These are phyloP conservation scores for Apodemus speciosus DNA, from an alignment of 2,113 vertebrate genomes.

Conservation along the genomic window DNA sequence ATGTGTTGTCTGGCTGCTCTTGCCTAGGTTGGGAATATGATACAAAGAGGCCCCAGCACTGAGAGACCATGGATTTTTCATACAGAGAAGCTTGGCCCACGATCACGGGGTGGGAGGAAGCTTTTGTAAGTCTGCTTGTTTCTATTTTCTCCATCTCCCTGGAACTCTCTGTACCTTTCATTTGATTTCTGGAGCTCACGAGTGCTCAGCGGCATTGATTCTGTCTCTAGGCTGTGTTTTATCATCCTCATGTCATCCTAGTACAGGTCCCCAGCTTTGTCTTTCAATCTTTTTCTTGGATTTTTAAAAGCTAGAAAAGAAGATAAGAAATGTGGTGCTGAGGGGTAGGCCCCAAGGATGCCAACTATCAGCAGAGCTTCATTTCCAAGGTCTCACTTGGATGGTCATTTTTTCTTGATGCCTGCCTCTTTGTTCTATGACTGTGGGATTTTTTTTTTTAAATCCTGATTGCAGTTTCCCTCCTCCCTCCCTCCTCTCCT, in stretches of 20 bases:
- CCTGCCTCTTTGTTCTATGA: not conserved
- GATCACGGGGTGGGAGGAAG: too few relatives aligned
- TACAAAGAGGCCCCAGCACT: not conserved
- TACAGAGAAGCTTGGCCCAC: not conserved
- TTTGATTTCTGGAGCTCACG: not conserved
- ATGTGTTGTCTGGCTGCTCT: not conserved
- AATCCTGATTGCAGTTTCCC: not conserved
- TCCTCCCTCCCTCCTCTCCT: not conserved
- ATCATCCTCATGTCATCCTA: not conserved
- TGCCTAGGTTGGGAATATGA: not conserved
- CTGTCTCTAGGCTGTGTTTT: not conserved
- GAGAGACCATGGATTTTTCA: not conserved
- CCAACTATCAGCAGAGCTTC: not conserved
- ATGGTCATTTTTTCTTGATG: not conserved
- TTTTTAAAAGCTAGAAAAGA: not conserved
- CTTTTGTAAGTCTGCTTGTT: not conserved
- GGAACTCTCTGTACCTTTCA: not conserved
- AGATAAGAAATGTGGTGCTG: not conserved
- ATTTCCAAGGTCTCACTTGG: not conserved
- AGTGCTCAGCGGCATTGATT: not conserved
- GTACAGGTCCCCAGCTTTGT: not conserved
- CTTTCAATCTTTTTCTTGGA: not conserved
- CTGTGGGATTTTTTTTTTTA: not conserved
- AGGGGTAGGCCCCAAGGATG: not conserved
- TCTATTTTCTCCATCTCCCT: not conserved